phyloP scores from a whole-genome alignment of 2,797 vertebrate species.

The Botia almorhae region DNA sequence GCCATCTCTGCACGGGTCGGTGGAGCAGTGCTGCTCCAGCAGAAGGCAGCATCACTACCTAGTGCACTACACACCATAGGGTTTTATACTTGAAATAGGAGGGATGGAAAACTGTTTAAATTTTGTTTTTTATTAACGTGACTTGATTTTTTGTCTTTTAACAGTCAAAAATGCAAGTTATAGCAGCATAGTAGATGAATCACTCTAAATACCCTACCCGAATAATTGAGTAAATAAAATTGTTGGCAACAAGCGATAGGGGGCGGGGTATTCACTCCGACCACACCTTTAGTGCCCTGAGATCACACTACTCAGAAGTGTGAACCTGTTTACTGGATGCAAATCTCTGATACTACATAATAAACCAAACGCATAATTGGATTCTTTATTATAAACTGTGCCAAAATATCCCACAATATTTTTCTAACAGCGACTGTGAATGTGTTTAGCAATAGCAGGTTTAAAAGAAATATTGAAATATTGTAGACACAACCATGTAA shows the following conservation, averaged over 20 bases:
- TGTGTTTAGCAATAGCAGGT: not conserved
- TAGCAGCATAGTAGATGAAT: not conserved
- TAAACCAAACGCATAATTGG: not conserved
- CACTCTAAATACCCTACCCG: not conserved
- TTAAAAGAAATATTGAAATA: not conserved
- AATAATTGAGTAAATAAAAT: slow-evolving; percentile 15
- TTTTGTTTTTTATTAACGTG: not conserved
- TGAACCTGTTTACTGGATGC: not conserved
- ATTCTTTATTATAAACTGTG: not conserved
- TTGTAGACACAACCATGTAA: too few species aligned
- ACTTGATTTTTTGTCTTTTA: not conserved
- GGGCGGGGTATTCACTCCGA: slow-evolving; percentile 72
- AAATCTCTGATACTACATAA: not conserved
- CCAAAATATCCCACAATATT: not conserved
- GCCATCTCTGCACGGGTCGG: slow-evolving; percentile 99
- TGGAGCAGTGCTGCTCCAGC: slow-evolving; percentile 80
- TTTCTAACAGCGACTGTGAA: not conserved
- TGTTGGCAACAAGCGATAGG: slow-evolving; percentile 61
- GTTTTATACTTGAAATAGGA: not conserved
- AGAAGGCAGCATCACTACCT: slow-evolving; percentile 74
- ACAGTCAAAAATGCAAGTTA: not conserved
- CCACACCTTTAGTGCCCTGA: slow-evolving; percentile 69
- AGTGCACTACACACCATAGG: slow-evolving; percentile 37
- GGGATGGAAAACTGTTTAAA: not conserved
- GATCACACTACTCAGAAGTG: slow-evolving; percentile 13